phyloP scores from a whole-genome alignment of 1,140 invertebrate genomes.

The Idris sp. region DNA sequence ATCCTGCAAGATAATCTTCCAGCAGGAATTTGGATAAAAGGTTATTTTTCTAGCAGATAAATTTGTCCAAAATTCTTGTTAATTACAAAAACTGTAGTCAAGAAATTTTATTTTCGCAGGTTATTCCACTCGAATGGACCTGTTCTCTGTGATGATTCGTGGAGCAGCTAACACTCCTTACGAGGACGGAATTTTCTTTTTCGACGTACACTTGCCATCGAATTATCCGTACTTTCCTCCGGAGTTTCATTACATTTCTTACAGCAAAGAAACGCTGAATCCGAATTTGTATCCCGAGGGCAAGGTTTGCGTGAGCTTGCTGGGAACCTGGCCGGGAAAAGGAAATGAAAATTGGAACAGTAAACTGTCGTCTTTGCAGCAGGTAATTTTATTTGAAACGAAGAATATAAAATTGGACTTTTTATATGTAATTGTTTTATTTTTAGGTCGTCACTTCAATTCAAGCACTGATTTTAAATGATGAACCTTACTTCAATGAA shows the following conservation, averaged over 20 bases:
- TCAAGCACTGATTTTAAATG: neutral
- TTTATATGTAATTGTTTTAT: no score
- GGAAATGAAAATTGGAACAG: neutral
- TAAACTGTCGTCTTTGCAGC: neutral
- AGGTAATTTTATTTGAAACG: constrained; percentile 1
- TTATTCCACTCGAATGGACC: neutral
- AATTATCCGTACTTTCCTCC: neutral
- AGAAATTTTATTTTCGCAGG: no score
- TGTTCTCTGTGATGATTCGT: constrained; percentile 1
- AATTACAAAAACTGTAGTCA: no score
- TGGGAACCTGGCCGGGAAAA: neutral
- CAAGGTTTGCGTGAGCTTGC: constrained; percentile 6
- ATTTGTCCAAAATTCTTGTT: no score
- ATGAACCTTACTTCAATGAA: constrained; percentile 6
- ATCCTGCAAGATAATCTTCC: neutral
- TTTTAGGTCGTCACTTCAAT: neutral
- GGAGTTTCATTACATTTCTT: neutral
- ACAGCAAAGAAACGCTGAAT: neutral
- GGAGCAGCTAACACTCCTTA: constrained; percentile 2
- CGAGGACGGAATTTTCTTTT: constrained; percentile 1
- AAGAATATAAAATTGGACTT: no score
- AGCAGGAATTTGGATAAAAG: constrained; percentile 1
- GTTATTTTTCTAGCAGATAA: no score
- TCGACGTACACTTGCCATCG: neutral
- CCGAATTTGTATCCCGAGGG: neutral